Percentiles rank a stretch among this genome's conserved stretches.
Conservation (phyloP, 1,140 invertebrate genomes). For the Frieseomelitta varia region DNA sequence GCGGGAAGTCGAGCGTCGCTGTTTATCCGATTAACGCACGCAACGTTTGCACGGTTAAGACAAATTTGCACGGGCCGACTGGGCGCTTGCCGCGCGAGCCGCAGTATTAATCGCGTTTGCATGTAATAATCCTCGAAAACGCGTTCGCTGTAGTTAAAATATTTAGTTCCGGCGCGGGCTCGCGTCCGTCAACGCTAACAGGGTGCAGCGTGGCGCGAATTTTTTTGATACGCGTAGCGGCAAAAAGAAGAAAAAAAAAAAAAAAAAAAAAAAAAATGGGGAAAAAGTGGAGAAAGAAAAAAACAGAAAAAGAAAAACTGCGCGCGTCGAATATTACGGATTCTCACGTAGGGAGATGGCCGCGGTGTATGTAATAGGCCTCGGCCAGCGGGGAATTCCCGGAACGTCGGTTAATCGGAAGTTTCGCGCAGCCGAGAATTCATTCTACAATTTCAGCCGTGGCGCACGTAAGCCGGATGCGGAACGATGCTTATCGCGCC, state of each 20-base stretch:
- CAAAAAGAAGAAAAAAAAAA: neutral
- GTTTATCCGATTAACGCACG: neutral
- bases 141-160: neutral
- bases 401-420: constrained; percentile 55
- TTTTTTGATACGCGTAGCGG: neutral
- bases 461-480: constrained; percentile 29
- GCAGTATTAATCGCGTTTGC: constrained; percentile 31
- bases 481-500: constrained; percentile 35
- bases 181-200: neutral
- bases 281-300: no score
- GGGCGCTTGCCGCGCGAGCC: neutral
- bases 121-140: constrained; percentile 11
- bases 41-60: constrained; percentile 17
- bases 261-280: neutral
- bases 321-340: neutral
- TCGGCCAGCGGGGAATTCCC: constrained; percentile 20
- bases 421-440: constrained; percentile 41
- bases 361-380: neutral
- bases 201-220: neutral
- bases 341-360: neutral
- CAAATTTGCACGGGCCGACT: constrained; percentile 28
- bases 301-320: neutral
- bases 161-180: neutral
- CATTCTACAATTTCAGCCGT: constrained; percentile 49
- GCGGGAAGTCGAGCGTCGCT: neutral